Conservation (phyloP, 2,888 invertebrate genomes). For the Gibbula magus region DNA sequence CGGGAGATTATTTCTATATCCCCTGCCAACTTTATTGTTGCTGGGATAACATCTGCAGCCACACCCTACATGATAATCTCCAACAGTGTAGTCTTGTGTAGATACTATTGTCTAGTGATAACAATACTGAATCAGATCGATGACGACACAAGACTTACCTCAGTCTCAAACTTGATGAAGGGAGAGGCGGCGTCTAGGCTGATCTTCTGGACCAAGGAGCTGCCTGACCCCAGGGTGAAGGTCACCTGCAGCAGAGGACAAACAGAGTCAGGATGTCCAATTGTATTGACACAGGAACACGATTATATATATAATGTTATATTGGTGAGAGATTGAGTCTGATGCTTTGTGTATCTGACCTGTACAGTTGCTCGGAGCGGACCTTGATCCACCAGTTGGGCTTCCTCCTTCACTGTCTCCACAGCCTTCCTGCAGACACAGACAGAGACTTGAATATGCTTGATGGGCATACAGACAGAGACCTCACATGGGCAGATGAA, state of each 20-base stretch:
- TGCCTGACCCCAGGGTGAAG: slow-evolving; percentile 70
- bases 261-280: neutral
- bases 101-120: too few relatives aligned
- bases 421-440: slow-evolving; percentile 59
- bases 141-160: slow-evolving; percentile 52
- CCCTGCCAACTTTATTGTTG: neutral
- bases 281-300: too few relatives aligned
- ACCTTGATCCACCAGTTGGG: slow-evolving; percentile 66
- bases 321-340: too few relatives aligned
- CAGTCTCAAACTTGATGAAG: slow-evolving; percentile 74
- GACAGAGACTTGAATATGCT: neutral
- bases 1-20: too few relatives aligned
- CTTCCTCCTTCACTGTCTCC: slow-evolving; percentile 51
- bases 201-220: slow-evolving; percentile 73
- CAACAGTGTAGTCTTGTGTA: too few relatives aligned
- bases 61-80: too few relatives aligned
- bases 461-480: too few relatives aligned
- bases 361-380: slow-evolving; percentile 70
- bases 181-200: slow-evolving; percentile 74
- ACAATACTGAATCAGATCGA: too few relatives aligned
- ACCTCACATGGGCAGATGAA: too few relatives aligned
- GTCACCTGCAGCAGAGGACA: slow-evolving; percentile 53
- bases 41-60: neutral
- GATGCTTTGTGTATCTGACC: slow-evolving; percentile 41
- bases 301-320: too few relatives aligned